phyloP scores from a whole-genome alignment of 2,797 vertebrate species.

The Brachyalestes nurse region DNA sequence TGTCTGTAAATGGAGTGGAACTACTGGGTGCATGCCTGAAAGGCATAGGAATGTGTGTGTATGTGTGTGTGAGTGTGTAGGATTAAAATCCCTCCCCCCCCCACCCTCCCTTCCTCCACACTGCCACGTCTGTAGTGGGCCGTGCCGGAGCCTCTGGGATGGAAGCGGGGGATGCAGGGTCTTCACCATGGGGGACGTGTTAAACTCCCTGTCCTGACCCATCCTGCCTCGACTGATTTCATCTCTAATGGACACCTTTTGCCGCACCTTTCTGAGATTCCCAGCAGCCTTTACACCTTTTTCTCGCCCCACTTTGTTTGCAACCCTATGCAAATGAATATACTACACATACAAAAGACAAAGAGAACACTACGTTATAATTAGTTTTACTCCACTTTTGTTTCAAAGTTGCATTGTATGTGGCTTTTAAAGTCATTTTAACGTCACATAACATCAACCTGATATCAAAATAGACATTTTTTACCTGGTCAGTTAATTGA shows the following conservation, averaged over 20 bases:
- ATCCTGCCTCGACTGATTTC: not conserved
- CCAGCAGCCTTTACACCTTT: not conserved
- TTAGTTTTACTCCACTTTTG: too few species aligned
- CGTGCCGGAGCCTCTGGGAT: slow-evolving; percentile 9
- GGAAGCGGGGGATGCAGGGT: slow-evolving; percentile 4
- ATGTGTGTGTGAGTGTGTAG: not conserved
- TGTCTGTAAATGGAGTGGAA: not conserved
- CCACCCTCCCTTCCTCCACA: slow-evolving; percentile 31
- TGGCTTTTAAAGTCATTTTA: too few species aligned
- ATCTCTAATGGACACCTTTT: not conserved
- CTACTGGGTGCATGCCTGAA: not conserved
- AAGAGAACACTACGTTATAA: too few species aligned
- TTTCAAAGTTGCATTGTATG: too few species aligned
- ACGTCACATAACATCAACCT: too few species aligned
- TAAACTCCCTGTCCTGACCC: not conserved
- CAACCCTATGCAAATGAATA: too few species aligned
- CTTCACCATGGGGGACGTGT: slow-evolving; percentile 16
- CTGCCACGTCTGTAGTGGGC: slow-evolving; percentile 48
- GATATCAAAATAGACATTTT: too few species aligned
- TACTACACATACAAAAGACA: too few species aligned
- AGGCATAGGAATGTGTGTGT: slow-evolving; percentile 16
- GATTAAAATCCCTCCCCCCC: slow-evolving; percentile 2
- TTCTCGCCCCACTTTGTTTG: too few species aligned
- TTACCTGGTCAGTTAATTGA: too few species aligned
- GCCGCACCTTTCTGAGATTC: not conserved